These are phyloP conservation scores for Huso huso DNA, from an alignment of 2,797 vertebrate species.

Conservation along the genomic window DNA sequence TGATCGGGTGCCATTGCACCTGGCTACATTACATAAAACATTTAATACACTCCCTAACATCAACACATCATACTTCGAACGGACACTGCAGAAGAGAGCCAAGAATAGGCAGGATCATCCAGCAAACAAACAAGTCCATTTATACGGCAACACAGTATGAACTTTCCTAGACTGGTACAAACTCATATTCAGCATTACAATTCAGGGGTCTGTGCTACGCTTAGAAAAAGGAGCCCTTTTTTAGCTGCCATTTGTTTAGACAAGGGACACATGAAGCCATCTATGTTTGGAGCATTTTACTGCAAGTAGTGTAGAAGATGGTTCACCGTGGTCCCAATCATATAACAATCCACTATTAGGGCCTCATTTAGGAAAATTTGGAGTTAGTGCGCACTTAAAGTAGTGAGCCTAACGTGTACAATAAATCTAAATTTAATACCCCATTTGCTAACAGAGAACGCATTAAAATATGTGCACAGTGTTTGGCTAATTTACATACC, in stretches of 20 bases:
- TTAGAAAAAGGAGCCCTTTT: background rate
- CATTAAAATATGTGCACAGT: too few relatives aligned
- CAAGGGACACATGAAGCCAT: too few relatives aligned
- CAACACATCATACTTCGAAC: background rate
- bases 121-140: constrained; percentile 14
- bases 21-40: background rate
- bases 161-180: constrained; percentile 8
- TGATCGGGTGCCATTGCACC: background rate
- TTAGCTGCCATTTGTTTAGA: background rate
- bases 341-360: too few relatives aligned
- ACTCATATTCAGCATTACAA: background rate
- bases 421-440: too few relatives aligned
- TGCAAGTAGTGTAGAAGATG: too few relatives aligned
- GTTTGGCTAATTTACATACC: too few relatives aligned
- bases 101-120: background rate
- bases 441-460: too few relatives aligned
- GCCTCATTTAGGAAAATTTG: too few relatives aligned
- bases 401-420: too few relatives aligned
- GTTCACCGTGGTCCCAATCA: too few relatives aligned
- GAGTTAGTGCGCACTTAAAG: too few relatives aligned
- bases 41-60: background rate
- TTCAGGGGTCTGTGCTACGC: constrained; percentile 6
- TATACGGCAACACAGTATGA: constrained; percentile 8
- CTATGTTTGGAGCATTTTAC: too few relatives aligned
- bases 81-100: background rate